Evolutionary conservation across 30 jellyfish, hydroid and myxozoan genomes (phyloP).

Genomic region (Phacellophora camtschatica): DNA sequence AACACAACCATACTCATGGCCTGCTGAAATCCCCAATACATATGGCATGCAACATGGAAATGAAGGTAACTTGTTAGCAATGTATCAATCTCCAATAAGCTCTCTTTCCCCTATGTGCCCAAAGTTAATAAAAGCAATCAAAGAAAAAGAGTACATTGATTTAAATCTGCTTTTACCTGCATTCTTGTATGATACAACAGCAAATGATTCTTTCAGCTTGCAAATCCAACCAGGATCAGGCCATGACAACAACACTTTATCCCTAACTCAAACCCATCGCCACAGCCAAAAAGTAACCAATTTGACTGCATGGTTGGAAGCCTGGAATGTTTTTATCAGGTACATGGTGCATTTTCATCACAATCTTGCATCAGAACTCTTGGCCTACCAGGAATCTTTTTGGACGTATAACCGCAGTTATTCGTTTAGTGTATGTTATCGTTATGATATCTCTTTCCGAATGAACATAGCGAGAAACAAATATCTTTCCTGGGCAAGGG

Average conservation of each 20-base stretch:
- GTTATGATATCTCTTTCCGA: constrained; percentile 21
- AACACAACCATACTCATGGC: too few species aligned
- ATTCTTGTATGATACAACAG: background rate
- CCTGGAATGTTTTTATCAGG: background rate
- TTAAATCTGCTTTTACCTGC: background rate
- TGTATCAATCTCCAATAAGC: background rate
- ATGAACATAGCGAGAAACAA: background rate
- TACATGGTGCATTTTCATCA: constrained; percentile 14
- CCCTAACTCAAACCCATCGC: background rate
- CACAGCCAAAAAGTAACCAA: background rate
- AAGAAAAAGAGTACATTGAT: background rate
- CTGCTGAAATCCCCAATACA: too few species aligned
- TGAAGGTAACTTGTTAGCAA: background rate
- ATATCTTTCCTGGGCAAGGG: background rate
- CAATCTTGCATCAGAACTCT: background rate
- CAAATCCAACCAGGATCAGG: background rate
- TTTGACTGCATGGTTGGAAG: background rate
- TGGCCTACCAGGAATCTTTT: constrained; percentile 3
- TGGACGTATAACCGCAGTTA: background rate
- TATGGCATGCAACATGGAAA: background rate
- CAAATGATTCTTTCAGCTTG: background rate
- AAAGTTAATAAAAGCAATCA: background rate
- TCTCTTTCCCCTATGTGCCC: background rate
- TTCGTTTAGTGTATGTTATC: background rate
- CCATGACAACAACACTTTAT: background rate